These are phyloP conservation scores for Lacerta bilineata DNA, from an alignment of 2,797 vertebrate species.

Conservation along the genomic window DNA sequence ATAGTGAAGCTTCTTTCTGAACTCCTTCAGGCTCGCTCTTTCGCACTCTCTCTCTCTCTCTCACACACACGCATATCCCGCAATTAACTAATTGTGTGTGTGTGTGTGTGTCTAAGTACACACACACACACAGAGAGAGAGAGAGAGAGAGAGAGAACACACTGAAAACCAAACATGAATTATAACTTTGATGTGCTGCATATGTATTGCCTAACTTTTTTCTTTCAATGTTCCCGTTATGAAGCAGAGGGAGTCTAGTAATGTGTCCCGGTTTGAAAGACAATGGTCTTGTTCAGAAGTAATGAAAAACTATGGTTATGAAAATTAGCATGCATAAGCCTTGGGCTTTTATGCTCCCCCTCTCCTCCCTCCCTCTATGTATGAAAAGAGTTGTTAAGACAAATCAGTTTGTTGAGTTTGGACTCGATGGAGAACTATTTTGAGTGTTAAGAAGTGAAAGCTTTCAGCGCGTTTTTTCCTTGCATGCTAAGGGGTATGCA, in stretches of 20 bases:
- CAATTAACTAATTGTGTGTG: too few relatives aligned
- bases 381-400: background rate
- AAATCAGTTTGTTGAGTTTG: background rate
- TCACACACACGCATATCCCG: too few relatives aligned
- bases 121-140: too few relatives aligned
- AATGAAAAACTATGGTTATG: background rate
- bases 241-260: background rate
- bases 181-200: background rate
- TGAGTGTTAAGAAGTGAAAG: background rate
- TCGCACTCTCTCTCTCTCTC: too few relatives aligned
- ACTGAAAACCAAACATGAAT: background rate
- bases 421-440: background rate
- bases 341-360: background rate
- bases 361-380: background rate
- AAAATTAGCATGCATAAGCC: background rate
- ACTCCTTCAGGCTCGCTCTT: background rate
- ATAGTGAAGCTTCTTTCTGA: constrained; percentile 28
- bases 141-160: background rate
- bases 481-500: background rate
- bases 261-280: background rate
- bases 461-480: background rate
- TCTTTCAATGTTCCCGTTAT: background rate
- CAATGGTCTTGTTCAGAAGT: background rate
- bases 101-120: too few relatives aligned
- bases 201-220: background rate